Evolutionary conservation across 2,113 vertebrate genomes (phyloP).

Genomic region (Sakesphorus luctuosus): DNA sequence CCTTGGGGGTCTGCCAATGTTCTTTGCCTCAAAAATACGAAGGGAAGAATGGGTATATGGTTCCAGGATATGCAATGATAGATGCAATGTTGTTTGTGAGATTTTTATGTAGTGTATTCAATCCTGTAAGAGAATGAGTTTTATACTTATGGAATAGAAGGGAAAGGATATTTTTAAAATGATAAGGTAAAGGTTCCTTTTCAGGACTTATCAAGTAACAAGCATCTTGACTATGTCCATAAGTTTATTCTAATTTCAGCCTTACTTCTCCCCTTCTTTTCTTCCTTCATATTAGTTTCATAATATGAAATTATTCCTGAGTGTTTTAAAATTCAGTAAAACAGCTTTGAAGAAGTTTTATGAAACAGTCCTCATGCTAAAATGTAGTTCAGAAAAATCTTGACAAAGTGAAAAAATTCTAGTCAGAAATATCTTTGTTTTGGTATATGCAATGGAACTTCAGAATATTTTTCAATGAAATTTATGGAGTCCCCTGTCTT

Average conservation of each 20-base stretch:
- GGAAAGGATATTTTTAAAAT: neutral
- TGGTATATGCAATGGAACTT: neutral
- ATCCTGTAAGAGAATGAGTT: neutral
- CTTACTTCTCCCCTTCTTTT: neutral
- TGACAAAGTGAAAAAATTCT: neutral
- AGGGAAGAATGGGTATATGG: neutral
- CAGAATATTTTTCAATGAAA: neutral
- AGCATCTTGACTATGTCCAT: neutral
- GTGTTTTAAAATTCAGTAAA: neutral
- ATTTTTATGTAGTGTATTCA: neutral
- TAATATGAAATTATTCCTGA: neutral
- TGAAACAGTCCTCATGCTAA: neutral
- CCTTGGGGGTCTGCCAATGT: neutral
- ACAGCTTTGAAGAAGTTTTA: neutral
- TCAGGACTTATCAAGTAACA: neutral
- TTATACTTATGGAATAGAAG: neutral
- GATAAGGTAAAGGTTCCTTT: neutral
- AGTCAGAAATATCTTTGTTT: rapidly evolving
- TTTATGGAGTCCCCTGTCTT: neutral
- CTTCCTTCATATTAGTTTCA: neutral
- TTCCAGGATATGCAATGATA: neutral
- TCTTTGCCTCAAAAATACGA: neutral
- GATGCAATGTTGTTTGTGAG: neutral
- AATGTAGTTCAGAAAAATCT: neutral
- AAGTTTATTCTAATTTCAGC: neutral